A percentile compares a stretch with the other conserved stretches of the same genome.
phyloP scores from a whole-genome alignment of 2,888 invertebrate genomes.

The Ophonus ardosiacus region DNA sequence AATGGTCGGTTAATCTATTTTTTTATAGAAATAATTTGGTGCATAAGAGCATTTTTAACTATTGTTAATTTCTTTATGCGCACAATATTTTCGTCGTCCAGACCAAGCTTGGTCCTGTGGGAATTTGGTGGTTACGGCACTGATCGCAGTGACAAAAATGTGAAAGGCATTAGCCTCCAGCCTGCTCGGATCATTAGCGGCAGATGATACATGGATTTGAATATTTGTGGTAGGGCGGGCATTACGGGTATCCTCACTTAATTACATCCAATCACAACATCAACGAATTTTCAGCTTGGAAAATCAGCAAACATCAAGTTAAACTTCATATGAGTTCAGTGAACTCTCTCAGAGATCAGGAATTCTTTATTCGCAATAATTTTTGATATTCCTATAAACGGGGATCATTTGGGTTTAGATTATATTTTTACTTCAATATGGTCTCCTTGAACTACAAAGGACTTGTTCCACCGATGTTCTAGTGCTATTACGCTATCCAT shows the following conservation, averaged over 20 bases:
- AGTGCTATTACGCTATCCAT: too few species aligned
- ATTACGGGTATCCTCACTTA: conserved; percentile 33
- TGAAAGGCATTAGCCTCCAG: conserved; percentile 31
- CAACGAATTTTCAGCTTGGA: conserved; percentile 15
- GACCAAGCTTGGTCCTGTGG: background rate
- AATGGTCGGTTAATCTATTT: too few species aligned
- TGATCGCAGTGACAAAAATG: conserved; percentile 46
- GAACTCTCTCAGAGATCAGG: background rate
- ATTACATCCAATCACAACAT: conserved; percentile 61
- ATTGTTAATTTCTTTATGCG: too few species aligned
- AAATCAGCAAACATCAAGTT: background rate
- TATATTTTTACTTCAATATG: too few species aligned
- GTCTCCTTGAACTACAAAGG: too few species aligned
- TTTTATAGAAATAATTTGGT: too few species aligned
- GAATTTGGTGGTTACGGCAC: conserved; percentile 1
- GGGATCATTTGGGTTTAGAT: too few species aligned
- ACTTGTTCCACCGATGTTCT: too few species aligned
- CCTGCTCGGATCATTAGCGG: conserved; percentile 58
- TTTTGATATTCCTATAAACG: too few species aligned
- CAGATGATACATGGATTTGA: conserved; percentile 64
- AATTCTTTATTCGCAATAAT: too few species aligned
- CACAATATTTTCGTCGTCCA: too few species aligned
- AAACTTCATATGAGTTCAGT: background rate
- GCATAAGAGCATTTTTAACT: too few species aligned
- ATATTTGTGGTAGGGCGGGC: conserved; percentile 55